Conservation (phyloP, 2,888 invertebrate species). For the Clistopyga incitator region DNA sequence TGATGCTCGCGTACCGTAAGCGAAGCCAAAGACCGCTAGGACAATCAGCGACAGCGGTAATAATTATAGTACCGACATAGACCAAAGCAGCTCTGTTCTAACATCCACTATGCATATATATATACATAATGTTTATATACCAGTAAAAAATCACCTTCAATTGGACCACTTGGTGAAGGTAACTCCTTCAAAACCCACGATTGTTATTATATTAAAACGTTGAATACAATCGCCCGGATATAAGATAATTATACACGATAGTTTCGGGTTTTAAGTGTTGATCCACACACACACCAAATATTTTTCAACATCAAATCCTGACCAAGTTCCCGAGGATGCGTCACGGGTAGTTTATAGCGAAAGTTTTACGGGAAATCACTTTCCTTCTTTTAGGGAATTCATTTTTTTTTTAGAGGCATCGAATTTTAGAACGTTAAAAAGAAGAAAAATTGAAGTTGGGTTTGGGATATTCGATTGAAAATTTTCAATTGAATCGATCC, state of each 20-base stretch:
- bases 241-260: slow-evolving; percentile 5
- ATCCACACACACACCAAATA: neutral
- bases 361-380: neutral
- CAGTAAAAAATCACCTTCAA: neutral
- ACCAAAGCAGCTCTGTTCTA: neutral
- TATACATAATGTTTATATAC: neutral
- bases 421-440: neutral
- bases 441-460: neutral
- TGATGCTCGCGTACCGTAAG: slow-evolving; percentile 81
- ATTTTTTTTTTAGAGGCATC: neutral
- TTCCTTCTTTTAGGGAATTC: neutral
- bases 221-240: neutral
- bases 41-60: slow-evolving; percentile 79
- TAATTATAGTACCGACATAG: slow-evolving; percentile 74
- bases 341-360: slow-evolving; percentile 1
- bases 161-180: neutral
- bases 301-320: neutral
- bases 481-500: neutral
- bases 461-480: no score
- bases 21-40: slow-evolving; percentile 82
- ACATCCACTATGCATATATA: neutral
- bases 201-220: slow-evolving; percentile 3
- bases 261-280: neutral
- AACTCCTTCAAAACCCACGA: neutral
- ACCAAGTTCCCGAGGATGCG: neutral